These are phyloP conservation scores for Planococcus citri DNA, from an alignment of 1,140 invertebrate species.

Conservation along the genomic window DNA sequence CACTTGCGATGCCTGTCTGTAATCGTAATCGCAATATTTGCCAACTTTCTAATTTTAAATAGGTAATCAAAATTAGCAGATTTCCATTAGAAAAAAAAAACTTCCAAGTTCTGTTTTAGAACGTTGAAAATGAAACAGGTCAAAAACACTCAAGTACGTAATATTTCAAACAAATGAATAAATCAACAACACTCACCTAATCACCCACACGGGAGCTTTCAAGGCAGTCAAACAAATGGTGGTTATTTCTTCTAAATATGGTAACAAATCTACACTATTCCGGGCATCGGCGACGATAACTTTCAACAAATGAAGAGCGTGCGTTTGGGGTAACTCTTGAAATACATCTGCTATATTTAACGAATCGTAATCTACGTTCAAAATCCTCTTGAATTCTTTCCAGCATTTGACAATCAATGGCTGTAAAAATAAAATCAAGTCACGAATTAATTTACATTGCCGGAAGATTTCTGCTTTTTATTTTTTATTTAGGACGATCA, in stretches of 20 bases:
- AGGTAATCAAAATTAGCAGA: too few relatives aligned
- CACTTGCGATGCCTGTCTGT: too few relatives aligned
- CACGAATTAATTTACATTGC: conserved; percentile 1
- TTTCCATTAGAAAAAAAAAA: too few relatives aligned
- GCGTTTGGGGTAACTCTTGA: conserved; percentile 24
- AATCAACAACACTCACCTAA: too few relatives aligned
- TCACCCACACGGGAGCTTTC: conserved; percentile 39
- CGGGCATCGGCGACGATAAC: conserved; percentile 40
- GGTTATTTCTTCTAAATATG: conserved; percentile 36
- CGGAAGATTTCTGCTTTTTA: too few relatives aligned
- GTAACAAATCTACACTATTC: conserved; percentile 35
- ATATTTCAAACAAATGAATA: too few relatives aligned
- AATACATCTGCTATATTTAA: not conserved
- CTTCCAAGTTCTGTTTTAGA: too few relatives aligned
- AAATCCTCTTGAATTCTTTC: not conserved
- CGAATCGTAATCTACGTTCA: not conserved
- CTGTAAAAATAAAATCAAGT: not conserved
- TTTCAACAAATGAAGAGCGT: conserved; percentile 42
- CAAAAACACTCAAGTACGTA: too few relatives aligned
- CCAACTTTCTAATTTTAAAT: too few relatives aligned
- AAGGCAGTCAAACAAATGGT: conserved; percentile 39
- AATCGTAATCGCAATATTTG: too few relatives aligned
- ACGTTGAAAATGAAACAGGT: too few relatives aligned
- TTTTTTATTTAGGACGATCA: too few relatives aligned
- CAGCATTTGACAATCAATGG: not conserved